These are phyloP conservation scores for Ptiloglossa arizonensis DNA, from an alignment of 1,140 invertebrate genomes.

Conservation along the genomic window DNA sequence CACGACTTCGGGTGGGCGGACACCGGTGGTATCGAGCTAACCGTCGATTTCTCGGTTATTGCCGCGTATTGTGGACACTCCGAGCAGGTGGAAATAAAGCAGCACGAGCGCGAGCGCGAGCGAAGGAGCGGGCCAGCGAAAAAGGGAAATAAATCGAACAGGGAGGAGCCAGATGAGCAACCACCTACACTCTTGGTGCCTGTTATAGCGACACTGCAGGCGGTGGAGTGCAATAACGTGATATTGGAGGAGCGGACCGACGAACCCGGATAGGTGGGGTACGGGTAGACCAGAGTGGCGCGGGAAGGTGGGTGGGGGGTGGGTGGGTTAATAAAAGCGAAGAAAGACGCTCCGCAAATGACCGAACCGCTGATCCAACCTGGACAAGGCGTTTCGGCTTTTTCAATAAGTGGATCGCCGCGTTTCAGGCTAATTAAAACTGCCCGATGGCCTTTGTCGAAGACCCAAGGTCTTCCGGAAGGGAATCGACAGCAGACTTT, in stretches of 20 bases:
- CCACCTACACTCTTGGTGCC: conserved; percentile 50
- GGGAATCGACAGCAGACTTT: conserved; percentile 14
- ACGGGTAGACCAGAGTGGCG: not conserved
- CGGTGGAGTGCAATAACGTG: conserved; percentile 67
- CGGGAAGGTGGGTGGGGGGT: not conserved
- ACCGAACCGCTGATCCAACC: conserved; percentile 41
- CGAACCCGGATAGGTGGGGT: not conserved
- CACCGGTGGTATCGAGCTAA: conserved; percentile 57
- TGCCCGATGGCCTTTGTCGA: conserved; percentile 36
- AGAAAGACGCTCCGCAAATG: conserved; percentile 46
- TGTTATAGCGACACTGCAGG: conserved; percentile 61
- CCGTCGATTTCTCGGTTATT: conserved; percentile 69
- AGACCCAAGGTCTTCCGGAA: not conserved
- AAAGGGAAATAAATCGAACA: conserved; percentile 65
- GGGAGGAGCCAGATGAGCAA: conserved; percentile 58
- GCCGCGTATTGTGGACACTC: conserved; percentile 62
- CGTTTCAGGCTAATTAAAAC: conserved; percentile 60
- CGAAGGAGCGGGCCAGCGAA: conserved; percentile 9
- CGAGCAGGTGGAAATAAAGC: conserved; percentile 67
- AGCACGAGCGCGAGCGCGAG: conserved; percentile 26
- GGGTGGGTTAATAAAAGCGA: conserved; percentile 60
- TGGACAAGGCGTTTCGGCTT: conserved; percentile 7
- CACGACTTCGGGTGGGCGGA: conserved; percentile 38
- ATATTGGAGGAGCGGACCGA: conserved; percentile 58
- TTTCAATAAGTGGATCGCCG: conserved; percentile 56